Conservation (phyloP, 2,113 vertebrate species). For the Brevimyrus niger region DNA sequence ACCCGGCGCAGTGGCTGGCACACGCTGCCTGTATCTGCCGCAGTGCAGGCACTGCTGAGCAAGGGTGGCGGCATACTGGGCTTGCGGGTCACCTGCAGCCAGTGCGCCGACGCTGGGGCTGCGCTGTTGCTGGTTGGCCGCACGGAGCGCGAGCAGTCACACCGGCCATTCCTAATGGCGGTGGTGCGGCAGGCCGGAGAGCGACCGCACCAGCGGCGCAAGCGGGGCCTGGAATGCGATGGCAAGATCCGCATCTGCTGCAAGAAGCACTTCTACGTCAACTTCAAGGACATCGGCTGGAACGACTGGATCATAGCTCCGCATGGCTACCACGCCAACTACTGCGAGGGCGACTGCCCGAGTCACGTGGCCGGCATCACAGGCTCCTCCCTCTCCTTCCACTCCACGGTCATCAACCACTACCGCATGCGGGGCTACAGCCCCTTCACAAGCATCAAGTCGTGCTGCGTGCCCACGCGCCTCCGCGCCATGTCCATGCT, state of each 20-base stretch:
- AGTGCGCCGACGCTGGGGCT: conserved; percentile 77
- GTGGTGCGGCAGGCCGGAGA: conserved; percentile 76
- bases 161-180: conserved; percentile 91
- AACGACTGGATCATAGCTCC: conserved; percentile 98
- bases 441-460: conserved; percentile 88
- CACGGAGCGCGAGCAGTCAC: conserved; percentile 82
- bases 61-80: conserved; percentile 64
- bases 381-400: conserved; percentile 86
- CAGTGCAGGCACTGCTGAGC: conserved; percentile 73
- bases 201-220: conserved; percentile 66
- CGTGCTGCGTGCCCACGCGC: conserved; percentile 91
- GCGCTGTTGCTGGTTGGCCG: conserved; percentile 67
- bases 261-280: conserved; percentile 93
- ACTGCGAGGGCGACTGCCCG: conserved; percentile 95
- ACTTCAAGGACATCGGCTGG: conserved; percentile 98
- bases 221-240: conserved; percentile 91
- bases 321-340: conserved; percentile 90
- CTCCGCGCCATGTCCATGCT: conserved; percentile 98
- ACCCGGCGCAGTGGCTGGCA: conserved; percentile 93
- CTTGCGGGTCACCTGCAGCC: conserved; percentile 75
- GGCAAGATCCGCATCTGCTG: conserved; percentile 93
- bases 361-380: conserved; percentile 86
- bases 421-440: conserved; percentile 90
- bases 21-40: conserved; percentile 76
- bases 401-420: conserved; percentile 95